phyloP scores from a whole-genome alignment of 1,140 invertebrate species.

The Penaeus vannamei region DNA sequence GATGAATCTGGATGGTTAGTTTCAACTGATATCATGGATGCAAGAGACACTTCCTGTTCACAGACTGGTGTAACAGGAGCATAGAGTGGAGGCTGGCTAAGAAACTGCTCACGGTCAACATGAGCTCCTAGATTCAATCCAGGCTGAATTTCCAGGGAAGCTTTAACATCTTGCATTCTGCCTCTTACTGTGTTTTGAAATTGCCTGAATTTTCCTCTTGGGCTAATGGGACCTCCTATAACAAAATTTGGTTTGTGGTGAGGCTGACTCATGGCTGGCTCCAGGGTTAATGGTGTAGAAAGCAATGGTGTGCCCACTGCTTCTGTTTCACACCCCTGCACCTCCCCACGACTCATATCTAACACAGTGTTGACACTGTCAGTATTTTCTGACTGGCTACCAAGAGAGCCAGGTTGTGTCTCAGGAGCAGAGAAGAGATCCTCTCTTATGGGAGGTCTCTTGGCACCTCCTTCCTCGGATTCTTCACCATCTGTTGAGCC shows the following conservation, averaged over 20 bases:
- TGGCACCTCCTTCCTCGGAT: conserved; percentile 45
- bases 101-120: conserved; percentile 46
- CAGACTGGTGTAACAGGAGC: conserved; percentile 2
- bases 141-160: conserved; percentile 39
- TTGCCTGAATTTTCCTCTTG: conserved; percentile 47
- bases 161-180: conserved; percentile 58
- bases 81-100: conserved; percentile 44
- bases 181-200: conserved; percentile 57
- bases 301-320: conserved; percentile 12
- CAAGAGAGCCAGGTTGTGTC: conserved; percentile 44
- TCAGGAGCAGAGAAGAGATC: conserved; percentile 25
- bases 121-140: conserved; percentile 7
- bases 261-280: neutral
- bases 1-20: conserved; percentile 55
- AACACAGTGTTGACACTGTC: conserved; percentile 57
- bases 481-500: conserved; percentile 63
- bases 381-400: conserved; percentile 60
- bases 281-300: conserved; percentile 1
- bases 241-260: conserved; percentile 55
- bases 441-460: neutral
- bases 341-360: conserved; percentile 56
- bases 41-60: conserved; percentile 51
- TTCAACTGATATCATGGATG: conserved; percentile 58
- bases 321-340: conserved; percentile 59
- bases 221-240: conserved; percentile 55